These are phyloP conservation scores for Hydrozoanthus tunicans DNA, from an alignment of 64 coral and sea anemone species.

Conservation along the genomic window DNA sequence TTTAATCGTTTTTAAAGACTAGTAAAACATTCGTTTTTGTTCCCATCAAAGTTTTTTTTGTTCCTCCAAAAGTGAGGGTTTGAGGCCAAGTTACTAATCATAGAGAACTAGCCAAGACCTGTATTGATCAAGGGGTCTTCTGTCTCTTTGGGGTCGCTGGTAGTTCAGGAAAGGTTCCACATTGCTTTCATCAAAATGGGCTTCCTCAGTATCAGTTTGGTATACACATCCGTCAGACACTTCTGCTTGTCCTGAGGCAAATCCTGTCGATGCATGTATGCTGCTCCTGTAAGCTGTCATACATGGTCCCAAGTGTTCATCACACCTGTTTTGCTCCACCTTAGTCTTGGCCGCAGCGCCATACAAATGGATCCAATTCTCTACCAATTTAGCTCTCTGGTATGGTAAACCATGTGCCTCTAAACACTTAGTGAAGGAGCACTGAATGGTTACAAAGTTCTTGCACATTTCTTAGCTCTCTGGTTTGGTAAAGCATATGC, in stretches of 20 bases:
- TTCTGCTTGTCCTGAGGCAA: neutral
- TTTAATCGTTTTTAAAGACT: too few species aligned
- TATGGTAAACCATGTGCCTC: conserved; percentile 46
- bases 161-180: neutral
- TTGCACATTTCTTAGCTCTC: conserved; percentile 53
- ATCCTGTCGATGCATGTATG: conserved; percentile 31
- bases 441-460: conserved; percentile 43
- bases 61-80: neutral
- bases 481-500: conserved; percentile 53
- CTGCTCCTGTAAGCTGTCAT: conserved; percentile 63
- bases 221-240: neutral
- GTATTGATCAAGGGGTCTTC: conserved; percentile 5
- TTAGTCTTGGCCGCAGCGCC: conserved; percentile 28
- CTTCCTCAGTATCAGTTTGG: neutral
- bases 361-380: conserved; percentile 47
- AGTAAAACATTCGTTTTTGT: too few species aligned
- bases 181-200: neutral
- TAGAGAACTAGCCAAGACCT: neutral
- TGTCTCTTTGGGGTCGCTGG: neutral
- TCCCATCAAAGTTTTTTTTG: too few species aligned
- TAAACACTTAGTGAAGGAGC: conserved; percentile 49
- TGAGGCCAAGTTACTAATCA: neutral
- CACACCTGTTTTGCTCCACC: conserved; percentile 34
- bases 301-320: conserved; percentile 31
- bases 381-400: conserved; percentile 47